Evolutionary conservation across 2,113 vertebrate species (phyloP).

Genomic region (Kobus ellipsiprymnus): DNA sequence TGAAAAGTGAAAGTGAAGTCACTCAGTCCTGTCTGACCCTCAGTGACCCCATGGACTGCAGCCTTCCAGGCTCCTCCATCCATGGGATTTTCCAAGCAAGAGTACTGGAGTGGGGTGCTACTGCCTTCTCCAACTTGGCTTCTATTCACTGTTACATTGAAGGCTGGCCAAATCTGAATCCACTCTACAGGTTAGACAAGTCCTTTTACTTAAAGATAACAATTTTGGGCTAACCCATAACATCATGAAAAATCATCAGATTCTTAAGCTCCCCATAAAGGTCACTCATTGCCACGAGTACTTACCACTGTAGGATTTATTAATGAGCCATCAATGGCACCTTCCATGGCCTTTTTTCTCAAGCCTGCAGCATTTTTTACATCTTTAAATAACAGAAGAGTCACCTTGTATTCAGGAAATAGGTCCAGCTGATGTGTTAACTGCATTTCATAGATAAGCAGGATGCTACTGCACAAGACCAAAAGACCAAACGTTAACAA

Average conservation of each 20-base stretch:
- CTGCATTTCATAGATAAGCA: slow-evolving; percentile 77
- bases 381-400: slow-evolving; percentile 87
- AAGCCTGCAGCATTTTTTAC: slow-evolving; percentile 88
- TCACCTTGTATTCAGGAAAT: slow-evolving; percentile 84
- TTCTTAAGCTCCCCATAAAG: background rate
- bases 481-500: background rate
- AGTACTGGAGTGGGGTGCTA: no score
- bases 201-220: background rate
- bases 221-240: background rate
- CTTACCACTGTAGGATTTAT: slow-evolving; percentile 92
- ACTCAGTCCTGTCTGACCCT: no score
- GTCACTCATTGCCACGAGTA: background rate
- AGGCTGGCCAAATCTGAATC: background rate
- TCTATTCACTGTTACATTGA: background rate
- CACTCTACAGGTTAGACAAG: background rate
- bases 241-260: background rate
- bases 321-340: slow-evolving; percentile 83
- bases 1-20: no score
- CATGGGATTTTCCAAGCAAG: no score
- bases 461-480: background rate
- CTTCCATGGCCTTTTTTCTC: slow-evolving; percentile 86
- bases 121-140: background rate
- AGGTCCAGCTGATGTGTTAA: slow-evolving; percentile 84
- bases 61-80: no score
- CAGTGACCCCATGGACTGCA: no score